phyloP scores from a whole-genome alignment of 2,797 vertebrate genomes.

The Amblyraja radiata region DNA sequence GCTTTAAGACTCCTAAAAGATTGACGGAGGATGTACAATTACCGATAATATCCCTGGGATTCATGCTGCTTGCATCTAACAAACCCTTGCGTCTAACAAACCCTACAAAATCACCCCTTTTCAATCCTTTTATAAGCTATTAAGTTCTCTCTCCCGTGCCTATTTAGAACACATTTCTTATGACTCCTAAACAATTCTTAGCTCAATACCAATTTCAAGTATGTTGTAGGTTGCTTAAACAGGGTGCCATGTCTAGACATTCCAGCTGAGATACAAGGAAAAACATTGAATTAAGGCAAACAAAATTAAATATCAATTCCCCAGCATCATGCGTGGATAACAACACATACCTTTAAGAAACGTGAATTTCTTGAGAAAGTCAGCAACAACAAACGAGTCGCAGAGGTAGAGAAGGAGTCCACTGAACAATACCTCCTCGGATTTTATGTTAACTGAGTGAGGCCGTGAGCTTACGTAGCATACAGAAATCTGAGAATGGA shows the following conservation, averaged over 20 bases:
- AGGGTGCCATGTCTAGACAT: neutral
- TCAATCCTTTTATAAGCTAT: too few relatives aligned
- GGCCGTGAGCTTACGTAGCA: constrained; percentile 91
- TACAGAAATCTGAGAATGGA: constrained; percentile 70
- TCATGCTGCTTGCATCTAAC: too few relatives aligned
- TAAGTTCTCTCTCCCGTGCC: too few relatives aligned
- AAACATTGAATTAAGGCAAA: neutral
- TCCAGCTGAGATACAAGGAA: too few relatives aligned
- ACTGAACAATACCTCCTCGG: constrained; percentile 82
- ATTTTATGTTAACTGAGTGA: constrained; percentile 88
- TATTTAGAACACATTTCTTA: too few relatives aligned
- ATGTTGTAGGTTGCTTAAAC: neutral
- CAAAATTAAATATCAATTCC: neutral
- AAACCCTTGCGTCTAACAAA: too few relatives aligned
- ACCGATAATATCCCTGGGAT: too few relatives aligned
- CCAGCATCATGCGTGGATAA: too few relatives aligned
- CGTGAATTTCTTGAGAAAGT: constrained; percentile 84
- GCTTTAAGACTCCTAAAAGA: too few relatives aligned
- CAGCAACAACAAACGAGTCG: constrained; percentile 89
- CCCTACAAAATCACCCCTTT: too few relatives aligned
- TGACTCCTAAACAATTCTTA: too few relatives aligned
- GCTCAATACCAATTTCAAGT: neutral
- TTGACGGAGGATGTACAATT: too few relatives aligned
- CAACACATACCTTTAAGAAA: constrained; percentile 83
- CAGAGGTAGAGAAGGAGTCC: constrained; percentile 93